Conservation (phyloP, 2,888 invertebrate genomes). For the Polietes domitor region DNA sequence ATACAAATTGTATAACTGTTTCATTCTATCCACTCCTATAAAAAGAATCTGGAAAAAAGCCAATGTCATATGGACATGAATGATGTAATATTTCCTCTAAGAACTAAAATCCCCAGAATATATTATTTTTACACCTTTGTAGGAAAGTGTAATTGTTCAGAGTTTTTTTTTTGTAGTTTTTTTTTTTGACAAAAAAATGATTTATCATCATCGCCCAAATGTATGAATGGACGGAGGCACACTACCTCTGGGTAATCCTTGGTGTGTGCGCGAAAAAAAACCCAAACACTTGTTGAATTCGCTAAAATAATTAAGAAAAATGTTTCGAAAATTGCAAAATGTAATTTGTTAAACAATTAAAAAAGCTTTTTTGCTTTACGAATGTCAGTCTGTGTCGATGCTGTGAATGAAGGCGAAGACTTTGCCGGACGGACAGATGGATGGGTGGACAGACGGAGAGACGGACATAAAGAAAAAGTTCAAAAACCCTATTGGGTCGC, state of each 20-base stretch:
- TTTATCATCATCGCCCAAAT: neutral
- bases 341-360: slow-evolving; percentile 45
- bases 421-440: no score
- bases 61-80: no score
- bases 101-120: no score
- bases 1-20: no score
- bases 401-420: no score
- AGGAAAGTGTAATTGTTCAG: neutral
- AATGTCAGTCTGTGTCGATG: neutral
- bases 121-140: neutral
- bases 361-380: slow-evolving; percentile 4
- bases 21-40: no score
- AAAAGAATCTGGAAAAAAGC: no score
- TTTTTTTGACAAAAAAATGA: neutral
- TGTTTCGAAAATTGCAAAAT: slow-evolving; percentile 5
- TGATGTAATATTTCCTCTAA: no score
- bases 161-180: neutral
- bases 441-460: neutral
- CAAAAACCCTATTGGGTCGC: neutral
- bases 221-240: slow-evolving; percentile 5
- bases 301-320: slow-evolving; percentile 27
- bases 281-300: slow-evolving; percentile 24
- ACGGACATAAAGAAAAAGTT: neutral
- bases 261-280: neutral
- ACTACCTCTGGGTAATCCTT: neutral